These are phyloP conservation scores for Rhagoletis pomonella DNA, from an alignment of 1,140 invertebrate genomes.

Conservation along the genomic window DNA sequence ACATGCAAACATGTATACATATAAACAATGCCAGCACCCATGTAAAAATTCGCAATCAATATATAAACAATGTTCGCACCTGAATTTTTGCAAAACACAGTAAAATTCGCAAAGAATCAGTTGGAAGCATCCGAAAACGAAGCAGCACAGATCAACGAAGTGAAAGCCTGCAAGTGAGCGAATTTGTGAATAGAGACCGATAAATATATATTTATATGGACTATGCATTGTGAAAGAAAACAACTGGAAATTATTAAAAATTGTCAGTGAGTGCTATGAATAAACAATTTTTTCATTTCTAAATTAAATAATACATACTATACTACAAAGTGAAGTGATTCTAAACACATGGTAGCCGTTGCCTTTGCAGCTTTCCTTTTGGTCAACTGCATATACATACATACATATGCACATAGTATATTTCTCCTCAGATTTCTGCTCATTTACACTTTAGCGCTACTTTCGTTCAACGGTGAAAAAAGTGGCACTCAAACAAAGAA, in stretches of 20 bases:
- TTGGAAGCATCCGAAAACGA: not conserved
- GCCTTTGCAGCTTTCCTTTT: not conserved
- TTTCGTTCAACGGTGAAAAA: conserved; percentile 9
- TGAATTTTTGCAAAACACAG: not conserved
- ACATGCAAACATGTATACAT: not conserved
- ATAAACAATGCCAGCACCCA: too few species aligned
- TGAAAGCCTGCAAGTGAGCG: not conserved
- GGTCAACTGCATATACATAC: not conserved
- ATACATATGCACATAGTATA: not conserved
- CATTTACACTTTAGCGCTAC: not conserved
- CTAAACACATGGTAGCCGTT: not conserved
- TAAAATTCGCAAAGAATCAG: not conserved
- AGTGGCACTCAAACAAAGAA: not conserved
- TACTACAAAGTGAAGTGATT: too few species aligned
- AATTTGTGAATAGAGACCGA: not conserved
- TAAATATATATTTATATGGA: not conserved
- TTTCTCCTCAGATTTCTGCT: not conserved
- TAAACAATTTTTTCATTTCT: not conserved
- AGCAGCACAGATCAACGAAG: not conserved
- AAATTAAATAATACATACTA: too few species aligned
- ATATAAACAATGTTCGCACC: not conserved
- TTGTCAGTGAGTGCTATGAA: not conserved
- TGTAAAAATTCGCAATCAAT: not conserved
- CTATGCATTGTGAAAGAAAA: not conserved
- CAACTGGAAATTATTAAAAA: not conserved